These are phyloP conservation scores for Myodes glareolus DNA, from an alignment of 2,113 vertebrate species.

Conservation along the genomic window DNA sequence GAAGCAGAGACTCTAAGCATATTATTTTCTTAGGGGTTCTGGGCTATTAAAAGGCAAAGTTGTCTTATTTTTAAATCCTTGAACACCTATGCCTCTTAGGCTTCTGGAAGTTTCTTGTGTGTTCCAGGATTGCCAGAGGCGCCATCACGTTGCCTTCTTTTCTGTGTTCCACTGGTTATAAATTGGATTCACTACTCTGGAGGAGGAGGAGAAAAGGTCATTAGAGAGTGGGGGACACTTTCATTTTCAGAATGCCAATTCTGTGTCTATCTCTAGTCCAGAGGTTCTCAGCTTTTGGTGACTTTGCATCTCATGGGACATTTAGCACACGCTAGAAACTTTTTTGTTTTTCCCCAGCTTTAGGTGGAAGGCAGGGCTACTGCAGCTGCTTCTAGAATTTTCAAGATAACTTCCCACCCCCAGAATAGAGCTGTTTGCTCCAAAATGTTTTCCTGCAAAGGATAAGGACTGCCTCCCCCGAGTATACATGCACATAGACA, in stretches of 20 bases:
- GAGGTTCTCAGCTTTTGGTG: not conserved
- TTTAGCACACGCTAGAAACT: not conserved
- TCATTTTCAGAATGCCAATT: not conserved
- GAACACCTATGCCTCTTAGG: not conserved
- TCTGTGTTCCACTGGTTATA: not conserved
- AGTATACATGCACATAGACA: not conserved
- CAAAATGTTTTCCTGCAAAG: too few relatives aligned
- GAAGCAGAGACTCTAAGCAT: not conserved
- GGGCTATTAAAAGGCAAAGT: not conserved
- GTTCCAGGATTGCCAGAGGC: not conserved
- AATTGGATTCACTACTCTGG: not conserved
- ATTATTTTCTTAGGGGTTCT: not conserved
- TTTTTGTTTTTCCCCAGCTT: not conserved
- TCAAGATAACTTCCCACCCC: too few relatives aligned
- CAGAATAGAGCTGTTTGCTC: not conserved
- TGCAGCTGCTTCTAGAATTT: not conserved
- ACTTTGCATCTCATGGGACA: not conserved
- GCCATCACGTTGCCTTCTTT: not conserved
- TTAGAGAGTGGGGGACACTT: not conserved
- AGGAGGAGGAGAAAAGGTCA: not conserved
- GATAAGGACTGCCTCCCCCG: not conserved
- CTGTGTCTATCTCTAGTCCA: not conserved
- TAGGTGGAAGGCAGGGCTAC: not conserved
- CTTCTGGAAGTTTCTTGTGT: not conserved
- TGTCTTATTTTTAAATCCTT: slow-evolving; percentile 55